These are phyloP conservation scores for Exocentrus adspersus DNA, from an alignment of 2,888 invertebrate genomes.

Conservation along the genomic window DNA sequence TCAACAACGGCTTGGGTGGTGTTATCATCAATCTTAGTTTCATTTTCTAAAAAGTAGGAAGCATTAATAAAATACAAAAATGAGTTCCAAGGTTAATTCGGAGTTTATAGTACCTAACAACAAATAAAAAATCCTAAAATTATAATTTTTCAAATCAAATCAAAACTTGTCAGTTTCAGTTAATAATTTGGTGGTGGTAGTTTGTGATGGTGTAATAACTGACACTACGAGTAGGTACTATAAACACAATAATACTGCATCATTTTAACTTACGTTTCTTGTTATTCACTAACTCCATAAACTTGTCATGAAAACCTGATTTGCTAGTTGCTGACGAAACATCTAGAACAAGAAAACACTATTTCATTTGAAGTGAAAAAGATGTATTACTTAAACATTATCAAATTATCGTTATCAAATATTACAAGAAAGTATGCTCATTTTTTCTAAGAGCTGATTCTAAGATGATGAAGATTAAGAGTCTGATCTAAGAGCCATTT, in stretches of 20 bases:
- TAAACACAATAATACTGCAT: too few relatives aligned
- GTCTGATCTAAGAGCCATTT: too few relatives aligned
- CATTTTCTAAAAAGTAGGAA: neutral
- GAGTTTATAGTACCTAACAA: neutral
- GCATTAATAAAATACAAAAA: neutral
- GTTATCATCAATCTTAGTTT: neutral
- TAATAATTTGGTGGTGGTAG: too few relatives aligned
- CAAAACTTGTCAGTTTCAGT: too few relatives aligned
- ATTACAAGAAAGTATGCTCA: too few relatives aligned
- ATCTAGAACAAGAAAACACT: neutral
- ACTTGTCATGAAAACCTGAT: neutral
- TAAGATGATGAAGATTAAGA: too few relatives aligned
- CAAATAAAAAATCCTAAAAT: neutral
- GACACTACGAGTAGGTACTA: too few relatives aligned
- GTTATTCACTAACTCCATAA: neutral
- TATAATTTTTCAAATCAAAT: neutral
- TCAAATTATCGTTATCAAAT: too few relatives aligned
- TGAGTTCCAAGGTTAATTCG: neutral
- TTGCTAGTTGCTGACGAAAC: neutral
- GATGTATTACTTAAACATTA: too few relatives aligned
- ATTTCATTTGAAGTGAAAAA: too few relatives aligned
- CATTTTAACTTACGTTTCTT: neutral
- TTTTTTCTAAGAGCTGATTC: too few relatives aligned
- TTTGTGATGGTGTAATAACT: too few relatives aligned
- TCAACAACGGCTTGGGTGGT: neutral